Conservation (phyloP, 2,797 vertebrate genomes). For the Oreortyx pictus region DNA sequence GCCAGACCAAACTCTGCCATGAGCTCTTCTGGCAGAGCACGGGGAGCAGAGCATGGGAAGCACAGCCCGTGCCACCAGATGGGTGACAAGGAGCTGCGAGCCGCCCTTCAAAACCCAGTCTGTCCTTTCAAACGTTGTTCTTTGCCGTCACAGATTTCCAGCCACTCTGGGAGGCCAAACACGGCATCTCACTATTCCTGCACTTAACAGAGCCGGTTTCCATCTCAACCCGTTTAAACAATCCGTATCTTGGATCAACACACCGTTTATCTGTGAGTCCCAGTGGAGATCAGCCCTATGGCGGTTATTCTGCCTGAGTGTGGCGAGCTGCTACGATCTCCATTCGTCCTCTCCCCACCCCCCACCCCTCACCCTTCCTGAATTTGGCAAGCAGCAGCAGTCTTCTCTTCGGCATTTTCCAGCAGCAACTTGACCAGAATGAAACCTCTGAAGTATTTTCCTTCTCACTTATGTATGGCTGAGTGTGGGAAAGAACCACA, state of each 20-base stretch:
- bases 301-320: neutral
- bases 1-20: neutral
- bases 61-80: neutral
- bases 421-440: neutral
- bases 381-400: neutral
- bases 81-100: neutral
- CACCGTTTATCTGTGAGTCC: slow-evolving; percentile 39
- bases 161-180: neutral
- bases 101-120: neutral
- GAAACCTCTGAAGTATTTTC: slow-evolving; percentile 12
- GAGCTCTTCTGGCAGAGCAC: neutral
- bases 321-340: slow-evolving; percentile 13
- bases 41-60: neutral
- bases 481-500: neutral
- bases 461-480: neutral
- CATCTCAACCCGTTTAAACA: slow-evolving; percentile 33
- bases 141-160: neutral
- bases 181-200: neutral
- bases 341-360: neutral
- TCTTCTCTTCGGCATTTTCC: neutral
- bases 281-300: slow-evolving; percentile 9
- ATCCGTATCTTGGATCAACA: slow-evolving; percentile 49
- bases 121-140: neutral
- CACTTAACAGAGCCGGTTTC: slow-evolving; percentile 12
- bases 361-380: neutral